A percentile compares a stretch with the other conserved stretches of the same genome.
These are phyloP conservation scores for Melipona beecheii DNA, from an alignment of 2,888 invertebrate species.

Conservation along the genomic window DNA sequence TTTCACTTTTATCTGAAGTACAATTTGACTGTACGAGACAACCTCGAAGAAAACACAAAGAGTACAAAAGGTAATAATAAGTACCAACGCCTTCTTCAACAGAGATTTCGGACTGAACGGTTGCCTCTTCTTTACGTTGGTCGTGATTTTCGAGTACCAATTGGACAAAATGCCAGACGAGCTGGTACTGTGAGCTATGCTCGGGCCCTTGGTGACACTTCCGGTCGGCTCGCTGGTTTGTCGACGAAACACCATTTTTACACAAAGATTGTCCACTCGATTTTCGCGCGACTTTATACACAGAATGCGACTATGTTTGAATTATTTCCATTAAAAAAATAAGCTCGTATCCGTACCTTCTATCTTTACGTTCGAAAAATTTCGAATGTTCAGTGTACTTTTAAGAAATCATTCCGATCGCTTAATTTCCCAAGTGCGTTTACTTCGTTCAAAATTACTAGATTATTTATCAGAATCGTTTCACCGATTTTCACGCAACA, in stretches of 20 bases:
- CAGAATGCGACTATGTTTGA: neutral
- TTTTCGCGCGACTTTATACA: neutral
- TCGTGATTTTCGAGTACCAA: constrained; percentile 81
- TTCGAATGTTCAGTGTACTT: neutral
- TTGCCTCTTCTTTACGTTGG: constrained; percentile 81
- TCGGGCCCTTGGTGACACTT: constrained; percentile 65
- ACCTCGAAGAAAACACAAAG: neutral
- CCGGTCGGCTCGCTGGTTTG: constrained; percentile 78
- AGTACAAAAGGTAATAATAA: constrained; percentile 2
- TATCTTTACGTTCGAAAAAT: neutral
- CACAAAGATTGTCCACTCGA: neutral
- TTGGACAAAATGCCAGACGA: constrained; percentile 78
- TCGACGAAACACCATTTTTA: constrained; percentile 78
- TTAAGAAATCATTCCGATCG: neutral
- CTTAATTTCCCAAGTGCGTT: too few relatives aligned
- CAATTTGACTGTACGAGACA: neutral
- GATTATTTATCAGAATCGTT: too few relatives aligned
- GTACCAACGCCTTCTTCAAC: constrained; percentile 80
- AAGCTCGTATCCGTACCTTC: neutral
- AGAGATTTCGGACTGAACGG: constrained; percentile 76
- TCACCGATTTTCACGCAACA: neutral
- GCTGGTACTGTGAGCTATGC: constrained; percentile 72
- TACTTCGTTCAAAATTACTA: too few relatives aligned
- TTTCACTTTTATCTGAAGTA: neutral
- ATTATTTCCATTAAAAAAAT: neutral